Evolutionary conservation across 1,140 invertebrate species (phyloP), one percentile per base, ranked within the genome.

Genomic region (Zaprionus kolodkinae): DNA sequence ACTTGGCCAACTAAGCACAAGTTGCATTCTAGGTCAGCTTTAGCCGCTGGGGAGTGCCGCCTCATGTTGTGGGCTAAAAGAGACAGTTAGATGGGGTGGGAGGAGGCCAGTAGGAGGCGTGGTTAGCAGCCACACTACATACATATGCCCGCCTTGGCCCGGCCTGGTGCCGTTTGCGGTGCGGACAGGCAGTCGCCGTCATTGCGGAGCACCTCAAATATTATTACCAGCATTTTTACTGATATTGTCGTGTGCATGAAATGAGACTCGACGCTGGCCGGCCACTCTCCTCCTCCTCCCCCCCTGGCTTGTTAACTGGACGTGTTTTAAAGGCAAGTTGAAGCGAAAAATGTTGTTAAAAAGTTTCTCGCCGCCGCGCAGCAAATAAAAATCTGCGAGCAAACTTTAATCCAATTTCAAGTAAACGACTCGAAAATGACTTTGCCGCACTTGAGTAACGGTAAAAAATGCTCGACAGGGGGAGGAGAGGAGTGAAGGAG

Each of bases 21-120:
- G 72, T 79, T 87, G 83, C 83, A 88, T 87, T 87, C 84, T 87
- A 76, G 83, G 83, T 87, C 83, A 87, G 78, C 70, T 77, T 85
- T 63, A 62, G 60, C 72, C 63, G 33, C 59, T 68, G 69, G 74
- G 82, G 78, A 76, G 63, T 36, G 10, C 45, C 45, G 27, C 77
- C 68, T 59, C 74, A 50, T 79, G 55, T 65, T 77, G 40, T 15
- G 15, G 40, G 40, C n/a, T 2, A 7, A 43, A 43, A 12, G 40
- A 27, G 43, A 27, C 13, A 59, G 15, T 15, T 17, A 33, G n/a
- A 62, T 9, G 17, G 27, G 6, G 3, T n/a, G 17, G 27, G 40
- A 38, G 35, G 4, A 30, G 27, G 4, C 25, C 1, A 30, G 27
- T 0, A 30, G 27, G 36, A 12, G 56, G 7, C 9, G 36, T 25